phyloP scores from a whole-genome alignment of 2,888 invertebrate genomes.

The Caenorhabditis afra region DNA sequence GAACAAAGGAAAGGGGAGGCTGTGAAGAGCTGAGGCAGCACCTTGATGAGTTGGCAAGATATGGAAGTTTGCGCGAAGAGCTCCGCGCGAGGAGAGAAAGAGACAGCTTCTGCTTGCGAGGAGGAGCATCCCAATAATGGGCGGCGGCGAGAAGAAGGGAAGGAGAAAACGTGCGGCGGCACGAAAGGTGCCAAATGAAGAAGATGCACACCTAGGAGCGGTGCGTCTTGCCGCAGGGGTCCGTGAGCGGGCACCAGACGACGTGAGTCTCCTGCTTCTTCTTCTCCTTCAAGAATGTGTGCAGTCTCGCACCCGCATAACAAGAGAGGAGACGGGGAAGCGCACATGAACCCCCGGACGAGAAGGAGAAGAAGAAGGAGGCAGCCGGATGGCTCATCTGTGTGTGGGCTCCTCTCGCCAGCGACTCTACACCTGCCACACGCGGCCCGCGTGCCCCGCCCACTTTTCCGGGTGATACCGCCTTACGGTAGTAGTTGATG shows the following conservation, averaged over 20 bases:
- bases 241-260: constrained; percentile 41
- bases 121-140: constrained; percentile 57
- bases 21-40: constrained; percentile 32
- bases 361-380: constrained; percentile 13
- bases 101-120: constrained; percentile 11
- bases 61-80: constrained; percentile 36
- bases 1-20: constrained; percentile 35
- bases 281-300: constrained; percentile 37
- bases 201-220: constrained; percentile 62
- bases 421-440: constrained; percentile 40
- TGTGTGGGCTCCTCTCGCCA: constrained; percentile 30
- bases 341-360: constrained; percentile 50
- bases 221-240: constrained; percentile 45
- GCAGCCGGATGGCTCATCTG: constrained; percentile 42
- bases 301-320: constrained; percentile 52
- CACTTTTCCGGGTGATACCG: constrained; percentile 12
- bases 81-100: constrained; percentile 16
- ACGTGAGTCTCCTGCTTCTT: constrained; percentile 48
- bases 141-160: constrained; percentile 9
- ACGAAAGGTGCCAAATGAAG: constrained; percentile 64
- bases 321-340: constrained; percentile 54
- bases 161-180: constrained; percentile 17
- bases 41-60: constrained; percentile 51
- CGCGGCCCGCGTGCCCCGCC: constrained; percentile 19
- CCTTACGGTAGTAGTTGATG: constrained; percentile 33